Evolutionary conservation across 2,113 vertebrate genomes (phyloP), one percentile per base, ranked within the genome.

Genomic region (Lamprotornis superbus): DNA sequence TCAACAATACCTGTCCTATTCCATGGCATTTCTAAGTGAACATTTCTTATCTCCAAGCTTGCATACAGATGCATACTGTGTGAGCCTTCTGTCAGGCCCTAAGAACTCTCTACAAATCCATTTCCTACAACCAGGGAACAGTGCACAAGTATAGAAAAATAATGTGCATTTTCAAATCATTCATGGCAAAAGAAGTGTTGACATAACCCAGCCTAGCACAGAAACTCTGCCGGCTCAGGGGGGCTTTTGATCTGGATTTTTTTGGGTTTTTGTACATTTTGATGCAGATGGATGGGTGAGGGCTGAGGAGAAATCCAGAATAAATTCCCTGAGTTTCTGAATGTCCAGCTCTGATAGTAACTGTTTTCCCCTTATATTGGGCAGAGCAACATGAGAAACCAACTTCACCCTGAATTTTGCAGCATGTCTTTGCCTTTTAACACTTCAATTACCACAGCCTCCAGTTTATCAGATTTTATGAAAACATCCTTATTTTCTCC

Each of bases 231-330:
- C 2, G 9, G 16, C 49, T 39, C 70, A 18, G 33, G 42, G 52
- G 85, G n/a, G 10, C 30, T 77, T 74, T 56, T 47, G 44, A 22
- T 68, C 53, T 24, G 21, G 5, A 10, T 18, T 53, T 53, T 28
- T 28, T 28, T 10, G 23, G 15, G 10, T 27, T 52, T 52, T 42
- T 39, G n/a, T 30, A 10, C 0, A 0, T 56, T 35, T 1, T 0
- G 39, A 33, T 80, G 30, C 56, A 70, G n/a, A 22, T 31, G 44
- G 47, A 15, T 27, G 31, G 35, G 11, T 57, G 55, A 74, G 37
- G 46, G 37, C 16, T 60, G 50, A 88, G 46, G 37, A 79, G 23
- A 90, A 89, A 93, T 42, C 28, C 49, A 56, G 40, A 53, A 40
- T 24, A 55, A 82, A 75, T 23, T 71, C 47, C 22, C 17, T 0